Conservation (phyloP, 2,888 invertebrate genomes). For the Lycaena phlaeas region DNA sequence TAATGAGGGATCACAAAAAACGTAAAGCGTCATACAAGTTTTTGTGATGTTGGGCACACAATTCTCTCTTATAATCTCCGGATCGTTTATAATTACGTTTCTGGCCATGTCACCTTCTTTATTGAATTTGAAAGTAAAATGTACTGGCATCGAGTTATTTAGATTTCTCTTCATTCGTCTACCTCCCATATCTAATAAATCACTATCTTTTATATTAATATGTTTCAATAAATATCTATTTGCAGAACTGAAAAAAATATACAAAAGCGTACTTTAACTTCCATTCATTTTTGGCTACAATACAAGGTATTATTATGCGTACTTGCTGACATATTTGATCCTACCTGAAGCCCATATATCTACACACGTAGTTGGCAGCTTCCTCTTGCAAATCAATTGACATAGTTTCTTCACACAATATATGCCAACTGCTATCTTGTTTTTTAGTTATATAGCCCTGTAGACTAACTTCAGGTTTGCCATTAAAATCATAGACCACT, state of each 20-base stretch:
- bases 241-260: conserved; percentile 43
- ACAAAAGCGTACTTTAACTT: not conserved
- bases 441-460: conserved; percentile 78
- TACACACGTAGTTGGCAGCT: conserved; percentile 75
- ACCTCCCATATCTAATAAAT: conserved; percentile 24
- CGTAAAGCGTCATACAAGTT: conserved; percentile 68
- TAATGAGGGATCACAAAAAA: conserved; percentile 64
- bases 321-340: too few relatives aligned
- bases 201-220: conserved; percentile 43
- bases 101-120: conserved; percentile 27
- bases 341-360: conserved; percentile 78
- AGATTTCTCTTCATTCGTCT: conserved; percentile 34
- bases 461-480: conserved; percentile 70
- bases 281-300: not conserved
- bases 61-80: conserved; percentile 50
- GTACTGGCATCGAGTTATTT: conserved; percentile 31
- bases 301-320: not conserved
- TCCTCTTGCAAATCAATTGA: conserved; percentile 50
- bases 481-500: conserved; percentile 75
- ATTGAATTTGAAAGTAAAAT: conserved; percentile 38
- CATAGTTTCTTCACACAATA: conserved; percentile 73
- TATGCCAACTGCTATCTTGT: conserved; percentile 75
- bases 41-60: conserved; percentile 60
- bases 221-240: conserved; percentile 49
- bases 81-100: conserved; percentile 41